These are phyloP conservation scores for Heliconius sara DNA, from an alignment of 2,888 invertebrate genomes.

Conservation along the genomic window DNA sequence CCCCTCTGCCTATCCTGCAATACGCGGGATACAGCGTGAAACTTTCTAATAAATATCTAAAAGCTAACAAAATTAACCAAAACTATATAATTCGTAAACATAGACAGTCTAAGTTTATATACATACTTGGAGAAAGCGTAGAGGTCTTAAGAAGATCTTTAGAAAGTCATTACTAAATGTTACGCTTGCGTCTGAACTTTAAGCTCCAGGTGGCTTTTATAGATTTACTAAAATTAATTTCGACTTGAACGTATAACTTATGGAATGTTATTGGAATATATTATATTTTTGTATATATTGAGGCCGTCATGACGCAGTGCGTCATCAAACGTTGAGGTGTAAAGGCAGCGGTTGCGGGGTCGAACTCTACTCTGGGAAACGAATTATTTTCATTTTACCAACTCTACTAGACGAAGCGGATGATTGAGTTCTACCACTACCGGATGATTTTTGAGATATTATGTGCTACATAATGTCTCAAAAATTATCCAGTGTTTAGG, in stretches of 20 bases:
- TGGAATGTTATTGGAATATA: neutral
- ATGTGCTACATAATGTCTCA: no score
- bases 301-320: neutral
- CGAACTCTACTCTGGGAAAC: no score
- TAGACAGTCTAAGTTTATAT: neutral
- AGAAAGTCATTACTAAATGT: slow-evolving; percentile 7
- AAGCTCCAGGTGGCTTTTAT: slow-evolving; percentile 21
- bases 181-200: neutral
- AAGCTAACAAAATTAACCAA: neutral
- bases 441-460: no score
- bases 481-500: no score
- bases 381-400: no score
- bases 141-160: slow-evolving; percentile 5
- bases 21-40: neutral
- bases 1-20: no score
- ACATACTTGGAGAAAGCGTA: neutral
- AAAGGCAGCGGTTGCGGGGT: no score
- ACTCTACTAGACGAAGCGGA: no score
- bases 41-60: neutral
- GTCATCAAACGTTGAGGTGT: no score
- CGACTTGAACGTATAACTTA: neutral
- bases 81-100: neutral
- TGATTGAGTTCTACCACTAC: no score
- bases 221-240: slow-evolving; percentile 24
- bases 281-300: neutral